Base-by-base conservation (phyloP, 2,113 vertebrate species). In the Planiliza haematocheilus region DNA sequence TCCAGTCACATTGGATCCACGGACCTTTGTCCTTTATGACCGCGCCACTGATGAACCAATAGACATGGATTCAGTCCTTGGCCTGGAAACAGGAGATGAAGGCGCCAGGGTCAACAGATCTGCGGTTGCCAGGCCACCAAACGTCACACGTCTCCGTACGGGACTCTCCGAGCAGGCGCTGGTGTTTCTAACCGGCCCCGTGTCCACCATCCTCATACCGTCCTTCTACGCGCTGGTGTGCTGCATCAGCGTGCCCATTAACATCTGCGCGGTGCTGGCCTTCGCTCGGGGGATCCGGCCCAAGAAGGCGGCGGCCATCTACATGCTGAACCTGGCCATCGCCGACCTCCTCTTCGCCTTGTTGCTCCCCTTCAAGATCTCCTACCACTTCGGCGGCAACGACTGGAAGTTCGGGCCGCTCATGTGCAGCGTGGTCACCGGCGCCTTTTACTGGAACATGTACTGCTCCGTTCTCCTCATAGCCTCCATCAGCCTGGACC, bases 361-460 rank as follows among this genome's bases (percentile, higher is more conserved):
- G 0, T 34, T 97, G 8, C 95, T 99, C 2, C 97, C 97, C 0
- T 96, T 98, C 42, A 96, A 95, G 90, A 95, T 97, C 52, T 71
- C 71, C 49, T 99, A 99, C 72, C 96, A 97, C 88, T 97, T 96
- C 20, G 88, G 81, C 0, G 96, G 97, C 59, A 97, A 95, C 0
- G 4, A 98, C 75, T 99, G 98, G 98, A 18, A 18, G 0, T 97
- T 97, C 51, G 97, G 97, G 1, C 36, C 91, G 0, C 5, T 75
- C 0, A 87, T 95, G 94, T 99, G 98, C 78, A 91, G 93, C 6
- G 75, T 96, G 1, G 82, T 96, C 85, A 98, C 96, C 0, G 95
- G 95, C 0, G 94, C 95, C 0, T 98, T 97, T 66, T 97, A 98
- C 85, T 95, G 95, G 81, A 98, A 99, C 90, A 99, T 99, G 97